Base-by-base conservation (phyloP, 1,140 invertebrate species). In the Conopomorpha cramerella region DNA sequence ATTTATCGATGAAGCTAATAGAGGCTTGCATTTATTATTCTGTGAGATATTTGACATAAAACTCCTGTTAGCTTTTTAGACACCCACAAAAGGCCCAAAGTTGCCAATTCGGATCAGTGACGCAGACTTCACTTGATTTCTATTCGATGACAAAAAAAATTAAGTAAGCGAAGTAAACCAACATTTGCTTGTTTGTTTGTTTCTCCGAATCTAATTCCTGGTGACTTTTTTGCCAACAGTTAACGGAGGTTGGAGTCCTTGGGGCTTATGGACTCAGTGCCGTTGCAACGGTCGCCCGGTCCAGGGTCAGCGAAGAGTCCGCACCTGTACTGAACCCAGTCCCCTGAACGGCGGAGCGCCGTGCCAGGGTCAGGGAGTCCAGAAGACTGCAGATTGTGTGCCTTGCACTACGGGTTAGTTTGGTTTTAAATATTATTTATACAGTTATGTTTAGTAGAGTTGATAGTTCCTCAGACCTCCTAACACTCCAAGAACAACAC, bases 241-340 rank as follows among this genome's bases (percentile, higher is more conserved):
- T 38, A 95, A 93, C 77, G 95, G 95, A 41, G 92, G 84, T 41
- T 95, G 92, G 92, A 91, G 90, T 33, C 70, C 86, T 12, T 97
- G 94, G 93, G 90, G 90, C 2, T 77, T 85, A 1, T 96, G 93
- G 93, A 86, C 86, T 1, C 90, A 92, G 33, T 96, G 93, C 73
- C 84, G 88, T 46, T 86, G 84, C 66, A 79, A 81, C 34, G 84
- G 84, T 0, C 77, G 82, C 12, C 63, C 74, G 11, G 68, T 78
- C 8, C 85, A 85, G 28, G 84, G 88, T 27, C 88, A 92, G 60
- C 90, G 91, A 54, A 80, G 91, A 28, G 90, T 87, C 29, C 82
- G 93, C 32, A 86, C 86, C 15, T 97, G 94, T 73, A 93, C 86
- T 33, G 93, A 91, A 61, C 94, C 94, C 0, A 83, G 90, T 36